These are phyloP conservation scores for Agrochola litura DNA, from an alignment of 2,888 invertebrate species.

Conservation along the genomic window DNA sequence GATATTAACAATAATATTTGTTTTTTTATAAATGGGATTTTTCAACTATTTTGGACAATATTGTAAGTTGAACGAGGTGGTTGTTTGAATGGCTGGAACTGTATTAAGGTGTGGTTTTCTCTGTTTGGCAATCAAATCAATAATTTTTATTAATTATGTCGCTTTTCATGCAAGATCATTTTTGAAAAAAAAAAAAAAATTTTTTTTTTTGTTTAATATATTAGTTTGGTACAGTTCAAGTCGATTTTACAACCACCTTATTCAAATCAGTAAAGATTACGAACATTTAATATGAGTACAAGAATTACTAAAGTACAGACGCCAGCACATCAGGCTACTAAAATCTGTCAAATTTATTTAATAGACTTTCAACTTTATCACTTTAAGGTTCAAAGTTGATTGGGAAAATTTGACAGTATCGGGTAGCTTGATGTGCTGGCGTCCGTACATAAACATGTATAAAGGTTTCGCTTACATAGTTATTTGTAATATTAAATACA, in stretches of 20 bases:
- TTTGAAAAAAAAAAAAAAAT: neutral
- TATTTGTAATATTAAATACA: conserved; percentile 69
- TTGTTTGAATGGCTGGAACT: conserved; percentile 32
- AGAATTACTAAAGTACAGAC: conserved; percentile 41
- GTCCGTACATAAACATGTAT: conserved; percentile 60
- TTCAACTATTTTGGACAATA: conserved; percentile 35
- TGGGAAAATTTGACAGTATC: too few relatives aligned
- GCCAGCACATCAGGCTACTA: too few relatives aligned
- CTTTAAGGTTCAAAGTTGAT: too few relatives aligned
- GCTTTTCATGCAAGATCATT: neutral
- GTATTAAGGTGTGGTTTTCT: neutral
- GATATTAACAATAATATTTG: conserved; percentile 18
- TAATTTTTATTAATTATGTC: neutral
- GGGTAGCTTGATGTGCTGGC: too few relatives aligned
- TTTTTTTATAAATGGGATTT: conserved; percentile 22
- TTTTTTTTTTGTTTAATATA: neutral
- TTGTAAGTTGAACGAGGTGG: conserved; percentile 32
- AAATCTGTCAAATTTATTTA: too few relatives aligned
- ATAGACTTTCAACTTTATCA: too few relatives aligned
- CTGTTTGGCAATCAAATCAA: neutral
- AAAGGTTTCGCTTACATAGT: conserved; percentile 55
- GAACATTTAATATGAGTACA: conserved; percentile 46
- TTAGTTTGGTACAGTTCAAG: neutral
- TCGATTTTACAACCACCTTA: conserved; percentile 33
- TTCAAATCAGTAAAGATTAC: conserved; percentile 39